Conservation (phyloP, 2,113 vertebrate genomes). For the Orientallactaga bullata region DNA sequence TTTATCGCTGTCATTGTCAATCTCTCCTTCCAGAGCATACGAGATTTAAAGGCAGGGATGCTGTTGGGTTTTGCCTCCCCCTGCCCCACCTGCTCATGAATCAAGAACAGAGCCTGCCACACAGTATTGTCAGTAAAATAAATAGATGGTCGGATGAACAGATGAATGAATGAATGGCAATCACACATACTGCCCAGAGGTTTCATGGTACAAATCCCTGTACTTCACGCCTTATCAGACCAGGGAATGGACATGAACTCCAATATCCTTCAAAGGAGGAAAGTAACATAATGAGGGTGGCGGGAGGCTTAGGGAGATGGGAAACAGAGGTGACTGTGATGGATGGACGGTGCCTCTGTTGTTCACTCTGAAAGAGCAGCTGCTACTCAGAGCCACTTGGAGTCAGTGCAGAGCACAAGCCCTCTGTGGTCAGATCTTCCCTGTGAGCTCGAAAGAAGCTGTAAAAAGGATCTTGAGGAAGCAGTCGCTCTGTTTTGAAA, state of each 20-base stretch:
- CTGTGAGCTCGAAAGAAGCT: background rate
- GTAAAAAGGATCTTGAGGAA: background rate
- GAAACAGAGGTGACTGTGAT: background rate
- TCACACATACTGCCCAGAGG: background rate
- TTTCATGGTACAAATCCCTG: background rate
- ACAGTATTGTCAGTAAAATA: background rate
- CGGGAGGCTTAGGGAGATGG: accelerated
- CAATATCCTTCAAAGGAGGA: background rate
- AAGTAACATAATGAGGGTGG: background rate
- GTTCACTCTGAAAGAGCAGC: background rate
- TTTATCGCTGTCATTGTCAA: background rate
- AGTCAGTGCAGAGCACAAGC: background rate
- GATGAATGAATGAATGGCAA: background rate
- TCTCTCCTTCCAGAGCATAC: background rate
- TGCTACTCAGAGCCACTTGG: accelerated
- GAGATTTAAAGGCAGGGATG: background rate
- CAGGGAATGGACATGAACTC: background rate
- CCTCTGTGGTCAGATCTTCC: accelerated
- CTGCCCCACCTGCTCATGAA: background rate
- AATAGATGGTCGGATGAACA: background rate
- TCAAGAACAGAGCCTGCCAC: background rate
- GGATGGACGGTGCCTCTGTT: accelerated
- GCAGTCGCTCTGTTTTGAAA: conserved; percentile 30
- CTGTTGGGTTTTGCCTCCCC: background rate
- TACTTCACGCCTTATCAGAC: background rate